Percentiles rank a stretch among this genome's conserved stretches.
phyloP scores from a whole-genome alignment of 2,113 vertebrate species.

The Puma concolor region DNA sequence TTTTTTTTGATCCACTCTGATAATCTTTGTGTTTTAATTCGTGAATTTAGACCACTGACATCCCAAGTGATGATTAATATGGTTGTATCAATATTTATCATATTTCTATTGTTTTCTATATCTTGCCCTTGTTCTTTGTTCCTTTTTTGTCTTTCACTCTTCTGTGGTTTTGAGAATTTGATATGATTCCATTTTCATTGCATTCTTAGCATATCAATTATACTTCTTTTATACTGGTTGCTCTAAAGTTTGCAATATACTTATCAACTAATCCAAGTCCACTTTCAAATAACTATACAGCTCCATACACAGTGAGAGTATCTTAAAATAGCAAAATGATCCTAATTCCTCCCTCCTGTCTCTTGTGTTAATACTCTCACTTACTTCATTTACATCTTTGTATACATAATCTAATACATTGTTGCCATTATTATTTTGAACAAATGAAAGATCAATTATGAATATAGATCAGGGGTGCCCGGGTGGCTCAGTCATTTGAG shows the following conservation, averaged over 20 bases:
- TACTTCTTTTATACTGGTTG: no score
- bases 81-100: no score
- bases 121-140: no score
- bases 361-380: not conserved
- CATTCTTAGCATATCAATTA: no score
- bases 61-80: no score
- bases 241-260: no score
- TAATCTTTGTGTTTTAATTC: not conserved
- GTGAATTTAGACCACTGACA: not conserved
- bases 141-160: no score
- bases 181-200: no score
- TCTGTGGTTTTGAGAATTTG: no score
- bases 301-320: not conserved
- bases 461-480: not conserved
- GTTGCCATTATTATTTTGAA: not conserved
- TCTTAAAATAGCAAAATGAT: not conserved
- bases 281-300: no score
- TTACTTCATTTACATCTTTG: not conserved
- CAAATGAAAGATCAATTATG: not conserved
- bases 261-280: no score
- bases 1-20: not conserved
- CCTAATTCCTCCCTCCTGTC: not conserved
- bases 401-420: not conserved
- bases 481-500: no score
- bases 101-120: not conserved